Evolutionary conservation across 2,113 vertebrate species (phyloP).

Genomic region (Ramphastos sulfuratus): DNA sequence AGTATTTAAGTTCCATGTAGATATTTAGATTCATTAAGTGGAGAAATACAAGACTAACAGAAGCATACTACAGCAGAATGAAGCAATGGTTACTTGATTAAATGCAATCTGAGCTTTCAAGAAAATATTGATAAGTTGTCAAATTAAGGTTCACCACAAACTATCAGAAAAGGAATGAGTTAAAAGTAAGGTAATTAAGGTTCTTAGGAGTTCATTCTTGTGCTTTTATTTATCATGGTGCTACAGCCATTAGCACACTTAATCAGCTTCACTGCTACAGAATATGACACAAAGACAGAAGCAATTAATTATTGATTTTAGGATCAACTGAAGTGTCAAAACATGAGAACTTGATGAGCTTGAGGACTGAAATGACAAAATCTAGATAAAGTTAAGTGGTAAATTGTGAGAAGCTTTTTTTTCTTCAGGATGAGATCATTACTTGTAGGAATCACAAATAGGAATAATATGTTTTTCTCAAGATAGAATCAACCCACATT

Average conservation of each 20-base stretch:
- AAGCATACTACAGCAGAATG: neutral
- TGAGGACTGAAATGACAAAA: neutral
- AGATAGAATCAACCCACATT: neutral
- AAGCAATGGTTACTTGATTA: neutral
- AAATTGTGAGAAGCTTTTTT: neutral
- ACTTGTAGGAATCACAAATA: neutral
- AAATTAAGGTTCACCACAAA: neutral
- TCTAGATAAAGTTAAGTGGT: neutral
- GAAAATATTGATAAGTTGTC: neutral
- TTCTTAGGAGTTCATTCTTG: neutral
- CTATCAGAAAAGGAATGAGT: neutral
- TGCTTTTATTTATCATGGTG: neutral
- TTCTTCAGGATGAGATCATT: neutral
- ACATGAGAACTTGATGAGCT: neutral
- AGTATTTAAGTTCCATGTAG: neutral
- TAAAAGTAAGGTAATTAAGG: neutral
- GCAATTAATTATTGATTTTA: neutral
- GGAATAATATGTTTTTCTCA: neutral
- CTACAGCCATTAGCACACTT: neutral
- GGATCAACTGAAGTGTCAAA: neutral
- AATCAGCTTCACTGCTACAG: neutral
- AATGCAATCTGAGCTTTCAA: neutral
- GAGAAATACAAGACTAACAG: neutral
- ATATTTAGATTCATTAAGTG: neutral
- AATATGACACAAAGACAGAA: neutral